Conservation (phyloP, 1,140 invertebrate species). For the Drosophila orena region DNA sequence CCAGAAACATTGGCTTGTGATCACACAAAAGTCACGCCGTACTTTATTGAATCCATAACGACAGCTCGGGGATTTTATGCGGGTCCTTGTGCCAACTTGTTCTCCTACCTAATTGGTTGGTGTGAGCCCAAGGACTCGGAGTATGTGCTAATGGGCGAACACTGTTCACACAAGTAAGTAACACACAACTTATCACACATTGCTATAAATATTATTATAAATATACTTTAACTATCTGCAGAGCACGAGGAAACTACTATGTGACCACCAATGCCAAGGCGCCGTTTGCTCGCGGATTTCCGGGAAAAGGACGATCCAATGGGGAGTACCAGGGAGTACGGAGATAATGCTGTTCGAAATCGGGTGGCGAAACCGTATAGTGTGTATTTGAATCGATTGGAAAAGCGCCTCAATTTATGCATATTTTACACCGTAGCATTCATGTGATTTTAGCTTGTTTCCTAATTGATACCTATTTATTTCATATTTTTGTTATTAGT, state of each 20-base stretch:
- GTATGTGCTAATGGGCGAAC: slow-evolving; percentile 93
- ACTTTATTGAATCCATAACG: slow-evolving; percentile 94
- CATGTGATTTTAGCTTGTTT: slow-evolving; percentile 79
- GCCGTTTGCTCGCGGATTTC: slow-evolving; percentile 93
- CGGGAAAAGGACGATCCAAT: slow-evolving; percentile 86
- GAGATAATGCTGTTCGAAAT: slow-evolving; percentile 40
- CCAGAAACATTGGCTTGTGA: slow-evolving; percentile 93
- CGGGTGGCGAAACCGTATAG: neutral
- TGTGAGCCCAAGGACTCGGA: slow-evolving; percentile 91
- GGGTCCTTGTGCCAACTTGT: slow-evolving; percentile 91
- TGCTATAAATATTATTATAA: neutral
- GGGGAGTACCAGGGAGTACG: slow-evolving; percentile 80
- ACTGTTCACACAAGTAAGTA: slow-evolving; percentile 89
- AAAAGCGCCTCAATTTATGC: slow-evolving; percentile 14
- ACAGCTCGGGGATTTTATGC: slow-evolving; percentile 92
- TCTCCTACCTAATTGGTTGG: slow-evolving; percentile 92
- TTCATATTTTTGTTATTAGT: slow-evolving; percentile 59
- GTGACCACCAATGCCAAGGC: slow-evolving; percentile 93
- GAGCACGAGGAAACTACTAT: slow-evolving; percentile 92
- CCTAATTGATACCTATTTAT: slow-evolving; percentile 70
- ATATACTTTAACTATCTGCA: slow-evolving; percentile 82
- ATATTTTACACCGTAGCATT: slow-evolving; percentile 58
- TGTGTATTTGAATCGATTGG: slow-evolving; percentile 3
- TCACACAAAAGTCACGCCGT: slow-evolving; percentile 94
- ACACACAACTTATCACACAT: neutral